Conservation (phyloP, 1,140 invertebrate genomes). For the Tachypleus tridentatus region DNA sequence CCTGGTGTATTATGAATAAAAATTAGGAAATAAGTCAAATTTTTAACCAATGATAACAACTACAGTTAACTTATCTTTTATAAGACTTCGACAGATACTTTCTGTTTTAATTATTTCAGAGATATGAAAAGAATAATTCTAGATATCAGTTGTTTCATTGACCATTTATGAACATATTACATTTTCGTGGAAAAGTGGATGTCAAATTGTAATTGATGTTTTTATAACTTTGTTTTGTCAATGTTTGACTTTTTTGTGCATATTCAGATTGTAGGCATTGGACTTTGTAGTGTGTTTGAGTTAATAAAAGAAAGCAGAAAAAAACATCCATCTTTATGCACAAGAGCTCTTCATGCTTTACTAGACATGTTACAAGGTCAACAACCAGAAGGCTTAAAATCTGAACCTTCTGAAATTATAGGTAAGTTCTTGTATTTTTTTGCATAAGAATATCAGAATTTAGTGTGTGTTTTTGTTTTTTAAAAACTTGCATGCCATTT, state of each 20-base stretch:
- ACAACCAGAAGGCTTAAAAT: conserved; percentile 64
- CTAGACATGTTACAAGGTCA: conserved; percentile 85
- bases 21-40: no score
- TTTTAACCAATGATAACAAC: no score
- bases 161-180: no score
- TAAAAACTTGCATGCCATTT: conserved; percentile 3
- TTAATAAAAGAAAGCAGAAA: conserved; percentile 72
- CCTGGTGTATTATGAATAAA: no score
- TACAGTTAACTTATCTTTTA: no score
- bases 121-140: no score
- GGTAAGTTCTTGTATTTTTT: conserved; percentile 32
- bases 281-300: conserved; percentile 78
- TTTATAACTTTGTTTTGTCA: not conserved
- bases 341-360: conserved; percentile 69
- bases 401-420: conserved; percentile 39
- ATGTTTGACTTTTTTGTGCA: conserved; percentile 4
- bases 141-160: no score
- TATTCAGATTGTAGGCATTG: conserved; percentile 72
- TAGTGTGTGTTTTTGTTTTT: no score
- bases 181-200: not conserved
- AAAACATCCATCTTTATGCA: conserved; percentile 69
- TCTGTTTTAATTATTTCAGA: no score
- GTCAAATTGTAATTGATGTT: not conserved
- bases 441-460: no score
- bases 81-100: no score